Percentiles rank a stretch among this genome's conserved stretches.
Evolutionary conservation across 2,113 vertebrate genomes (phyloP).

Genomic region (Sphaerodactylus townsendi): DNA sequence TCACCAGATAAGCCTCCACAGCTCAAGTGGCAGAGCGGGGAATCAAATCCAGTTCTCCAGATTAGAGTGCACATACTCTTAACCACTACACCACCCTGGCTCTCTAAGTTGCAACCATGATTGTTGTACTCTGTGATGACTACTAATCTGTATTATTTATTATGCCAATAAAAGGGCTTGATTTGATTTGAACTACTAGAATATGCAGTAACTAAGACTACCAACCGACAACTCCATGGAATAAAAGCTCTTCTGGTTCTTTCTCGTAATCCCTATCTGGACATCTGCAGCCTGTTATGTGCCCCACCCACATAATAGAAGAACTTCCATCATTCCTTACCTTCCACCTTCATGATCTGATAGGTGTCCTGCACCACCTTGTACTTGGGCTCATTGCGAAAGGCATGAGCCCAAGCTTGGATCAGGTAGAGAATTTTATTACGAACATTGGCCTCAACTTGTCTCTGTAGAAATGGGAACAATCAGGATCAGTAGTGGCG

Average conservation of each 20-base stretch:
- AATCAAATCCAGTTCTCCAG: too few species aligned
- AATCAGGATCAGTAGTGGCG: neutral
- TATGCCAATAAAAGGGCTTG: too few species aligned
- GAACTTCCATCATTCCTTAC: constrained; percentile 67
- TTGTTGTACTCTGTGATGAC: too few species aligned
- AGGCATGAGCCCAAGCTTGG: constrained; percentile 97
- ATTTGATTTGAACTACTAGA: neutral
- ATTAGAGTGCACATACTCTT: too few species aligned
- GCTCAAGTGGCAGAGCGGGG: too few species aligned
- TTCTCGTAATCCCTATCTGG: neutral
- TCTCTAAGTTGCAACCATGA: too few species aligned
- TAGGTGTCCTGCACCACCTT: constrained; percentile 99
- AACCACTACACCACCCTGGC: too few species aligned
- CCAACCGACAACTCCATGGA: neutral
- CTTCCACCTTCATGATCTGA: constrained; percentile 99
- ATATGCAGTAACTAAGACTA: neutral
- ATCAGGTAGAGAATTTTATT: constrained; percentile 97
- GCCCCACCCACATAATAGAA: neutral
- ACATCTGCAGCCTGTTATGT: neutral
- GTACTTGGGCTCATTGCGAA: constrained; percentile 98
- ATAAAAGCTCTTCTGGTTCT: neutral
- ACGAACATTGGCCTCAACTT: constrained; percentile 91
- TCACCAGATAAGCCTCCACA: too few species aligned
- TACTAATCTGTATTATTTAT: too few species aligned
- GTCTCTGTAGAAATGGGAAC: constrained; percentile 74